These are phyloP conservation scores for Anhinga anhinga DNA, from an alignment of 2,113 vertebrate species.

Conservation along the genomic window DNA sequence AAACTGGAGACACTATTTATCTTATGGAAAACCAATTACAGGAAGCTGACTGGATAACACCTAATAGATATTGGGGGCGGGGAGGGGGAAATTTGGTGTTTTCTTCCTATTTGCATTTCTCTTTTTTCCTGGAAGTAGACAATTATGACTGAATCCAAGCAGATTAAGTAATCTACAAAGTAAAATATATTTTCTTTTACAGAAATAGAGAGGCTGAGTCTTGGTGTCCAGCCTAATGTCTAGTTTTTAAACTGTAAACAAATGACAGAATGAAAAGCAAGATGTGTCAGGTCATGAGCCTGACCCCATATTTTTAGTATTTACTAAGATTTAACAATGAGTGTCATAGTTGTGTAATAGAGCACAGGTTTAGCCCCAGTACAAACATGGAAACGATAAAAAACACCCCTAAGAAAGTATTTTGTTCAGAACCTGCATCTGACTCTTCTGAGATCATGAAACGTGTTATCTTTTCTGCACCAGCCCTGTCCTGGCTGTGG, in stretches of 20 bases:
- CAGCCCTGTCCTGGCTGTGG: neutral
- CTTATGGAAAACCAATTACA: neutral
- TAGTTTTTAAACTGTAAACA: neutral
- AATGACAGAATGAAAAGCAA: neutral
- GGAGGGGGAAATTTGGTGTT: neutral
- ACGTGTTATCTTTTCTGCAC: neutral
- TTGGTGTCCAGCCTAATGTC: neutral
- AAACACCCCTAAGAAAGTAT: neutral
- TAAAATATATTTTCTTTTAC: neutral
- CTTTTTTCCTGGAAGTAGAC: neutral
- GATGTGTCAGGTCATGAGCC: neutral
- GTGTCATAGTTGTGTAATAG: neutral
- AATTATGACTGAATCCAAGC: neutral
- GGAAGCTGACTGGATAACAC: neutral
- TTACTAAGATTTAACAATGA: neutral
- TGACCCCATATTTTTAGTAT: neutral
- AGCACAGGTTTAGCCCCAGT: neutral
- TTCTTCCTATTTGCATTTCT: neutral
- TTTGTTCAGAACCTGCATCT: neutral
- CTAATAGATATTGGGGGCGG: neutral
- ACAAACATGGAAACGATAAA: neutral
- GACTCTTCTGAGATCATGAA: neutral
- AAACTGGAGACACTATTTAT: neutral
- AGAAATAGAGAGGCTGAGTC: neutral
- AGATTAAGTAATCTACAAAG: neutral